These are phyloP conservation scores for Diaprepes abbreviatus DNA, from an alignment of 2,888 invertebrate genomes.

Conservation along the genomic window DNA sequence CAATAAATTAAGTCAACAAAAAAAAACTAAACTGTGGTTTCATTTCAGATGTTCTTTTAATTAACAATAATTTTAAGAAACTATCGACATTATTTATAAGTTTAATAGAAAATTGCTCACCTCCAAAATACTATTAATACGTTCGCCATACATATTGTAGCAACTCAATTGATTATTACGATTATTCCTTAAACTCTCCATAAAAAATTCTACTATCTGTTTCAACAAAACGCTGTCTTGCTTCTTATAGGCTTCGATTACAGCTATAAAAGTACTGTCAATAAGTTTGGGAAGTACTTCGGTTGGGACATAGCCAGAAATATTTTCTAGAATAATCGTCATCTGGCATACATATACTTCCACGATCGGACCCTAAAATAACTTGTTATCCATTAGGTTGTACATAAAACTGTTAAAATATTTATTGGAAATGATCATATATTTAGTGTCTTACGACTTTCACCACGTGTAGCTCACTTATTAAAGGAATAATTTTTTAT, in stretches of 20 bases:
- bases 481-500: too few relatives aligned
- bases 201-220: conserved; percentile 71
- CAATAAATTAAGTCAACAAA: too few relatives aligned
- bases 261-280: conserved; percentile 68
- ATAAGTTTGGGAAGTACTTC: conserved; percentile 69
- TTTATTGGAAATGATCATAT: too few relatives aligned
- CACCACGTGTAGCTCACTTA: too few relatives aligned
- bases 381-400: too few relatives aligned
- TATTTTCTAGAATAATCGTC: conserved; percentile 70
- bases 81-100: too few relatives aligned
- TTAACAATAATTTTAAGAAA: too few relatives aligned
- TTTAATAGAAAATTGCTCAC: conserved; percentile 18
- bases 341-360: conserved; percentile 72
- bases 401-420: too few relatives aligned
- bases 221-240: conserved; percentile 68
- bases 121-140: conserved; percentile 65
- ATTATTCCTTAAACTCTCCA: conserved; percentile 66
- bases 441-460: too few relatives aligned
- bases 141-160: conserved; percentile 61
- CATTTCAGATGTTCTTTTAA: too few relatives aligned
- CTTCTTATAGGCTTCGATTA: conserved; percentile 67
- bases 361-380: conserved; percentile 64
- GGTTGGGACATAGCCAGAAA: conserved; percentile 69
- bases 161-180: conserved; percentile 56
- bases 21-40: too few relatives aligned